Evolutionary conservation across 2,888 invertebrate genomes (phyloP).

Genomic region (Andrena hattorfiana): DNA sequence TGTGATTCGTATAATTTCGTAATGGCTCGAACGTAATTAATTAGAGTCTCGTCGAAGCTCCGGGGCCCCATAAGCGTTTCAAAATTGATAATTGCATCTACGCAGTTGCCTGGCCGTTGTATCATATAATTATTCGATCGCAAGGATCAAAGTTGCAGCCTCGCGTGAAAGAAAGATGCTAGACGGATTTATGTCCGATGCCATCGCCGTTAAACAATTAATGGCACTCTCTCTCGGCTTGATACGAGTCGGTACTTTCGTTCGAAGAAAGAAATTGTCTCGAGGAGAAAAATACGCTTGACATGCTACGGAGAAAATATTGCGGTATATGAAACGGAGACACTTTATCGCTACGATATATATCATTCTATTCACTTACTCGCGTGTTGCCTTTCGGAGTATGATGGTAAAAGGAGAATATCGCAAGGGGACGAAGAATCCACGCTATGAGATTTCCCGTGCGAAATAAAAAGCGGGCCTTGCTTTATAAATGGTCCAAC

Average conservation of each 20-base stretch:
- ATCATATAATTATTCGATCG: not conserved
- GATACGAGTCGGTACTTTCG: constrained; percentile 9
- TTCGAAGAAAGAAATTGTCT: constrained; percentile 39
- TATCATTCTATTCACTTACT: constrained; percentile 59
- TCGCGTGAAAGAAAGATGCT: not conserved
- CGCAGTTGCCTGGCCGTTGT: not conserved
- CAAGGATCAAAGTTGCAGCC: not conserved
- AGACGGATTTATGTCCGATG: constrained; percentile 4
- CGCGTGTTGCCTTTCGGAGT: constrained; percentile 41
- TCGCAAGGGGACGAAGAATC: constrained; percentile 29
- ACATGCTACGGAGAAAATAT: constrained; percentile 48
- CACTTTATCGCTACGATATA: constrained; percentile 56
- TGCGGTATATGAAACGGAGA: constrained; percentile 56
- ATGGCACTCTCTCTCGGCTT: constrained; percentile 2
- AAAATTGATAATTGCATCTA: constrained; percentile 9
- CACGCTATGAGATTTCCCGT: constrained; percentile 49
- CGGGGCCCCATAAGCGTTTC: not conserved
- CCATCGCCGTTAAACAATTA: constrained; percentile 32
- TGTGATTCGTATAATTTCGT: constrained; percentile 25
- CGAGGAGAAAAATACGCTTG: constrained; percentile 41
- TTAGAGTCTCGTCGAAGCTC: constrained; percentile 3
- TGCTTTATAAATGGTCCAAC: constrained; percentile 32
- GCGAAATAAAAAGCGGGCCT: constrained; percentile 32
- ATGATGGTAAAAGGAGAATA: constrained; percentile 33
- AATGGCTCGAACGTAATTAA: constrained; percentile 15